phyloP scores from a whole-genome alignment of 2,797 vertebrate genomes.

The Falco novaeseelandiae region DNA sequence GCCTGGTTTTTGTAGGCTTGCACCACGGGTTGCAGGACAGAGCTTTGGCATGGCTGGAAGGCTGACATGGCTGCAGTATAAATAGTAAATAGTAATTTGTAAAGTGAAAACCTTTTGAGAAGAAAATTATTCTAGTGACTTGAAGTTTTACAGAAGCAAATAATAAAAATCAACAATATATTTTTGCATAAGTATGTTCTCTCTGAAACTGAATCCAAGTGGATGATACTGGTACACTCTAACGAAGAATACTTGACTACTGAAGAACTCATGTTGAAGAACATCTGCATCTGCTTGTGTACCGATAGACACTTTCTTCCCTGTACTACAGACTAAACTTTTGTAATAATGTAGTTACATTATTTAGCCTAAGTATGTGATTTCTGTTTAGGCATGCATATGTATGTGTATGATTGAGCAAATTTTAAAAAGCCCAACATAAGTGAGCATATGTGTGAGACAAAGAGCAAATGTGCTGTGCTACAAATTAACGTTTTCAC shows the following conservation, averaged over 20 bases:
- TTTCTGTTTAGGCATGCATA: not conserved
- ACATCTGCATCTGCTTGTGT: not conserved
- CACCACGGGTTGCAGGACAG: not conserved
- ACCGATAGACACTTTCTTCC: not conserved
- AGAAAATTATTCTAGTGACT: not conserved
- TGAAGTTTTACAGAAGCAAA: not conserved
- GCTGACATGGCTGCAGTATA: not conserved
- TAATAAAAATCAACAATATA: not conserved
- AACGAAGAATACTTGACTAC: not conserved
- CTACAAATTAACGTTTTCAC: not conserved
- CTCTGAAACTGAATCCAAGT: not conserved
- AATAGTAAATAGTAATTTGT: not conserved
- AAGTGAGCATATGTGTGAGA: not conserved
- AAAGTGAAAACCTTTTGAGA: not conserved
- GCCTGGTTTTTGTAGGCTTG: not conserved
- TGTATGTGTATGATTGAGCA: not conserved
- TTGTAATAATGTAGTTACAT: not conserved
- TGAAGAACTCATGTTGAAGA: not conserved
- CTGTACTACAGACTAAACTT: not conserved
- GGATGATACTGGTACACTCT: not conserved
- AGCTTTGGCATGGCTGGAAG: not conserved
- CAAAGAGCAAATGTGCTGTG: not conserved
- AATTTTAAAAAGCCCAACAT: not conserved
- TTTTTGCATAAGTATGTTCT: not conserved
- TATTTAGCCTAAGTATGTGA: not conserved